Conservation (phyloP, 2,888 invertebrate species). For the Scrobipalpa atriplicella region DNA sequence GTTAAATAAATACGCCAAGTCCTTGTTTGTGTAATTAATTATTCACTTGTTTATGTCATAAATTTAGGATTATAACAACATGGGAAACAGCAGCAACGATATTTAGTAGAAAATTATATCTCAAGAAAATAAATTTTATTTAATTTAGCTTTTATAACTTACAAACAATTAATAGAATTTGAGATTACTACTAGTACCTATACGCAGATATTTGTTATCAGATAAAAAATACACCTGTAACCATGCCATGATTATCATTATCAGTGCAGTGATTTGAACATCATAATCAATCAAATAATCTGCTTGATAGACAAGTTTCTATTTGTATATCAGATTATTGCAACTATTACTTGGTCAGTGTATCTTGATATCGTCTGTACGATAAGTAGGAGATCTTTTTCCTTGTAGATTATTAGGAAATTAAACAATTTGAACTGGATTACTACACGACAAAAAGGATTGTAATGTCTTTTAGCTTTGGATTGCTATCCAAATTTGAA, state of each 20-base stretch:
- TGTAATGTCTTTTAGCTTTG: too few species aligned
- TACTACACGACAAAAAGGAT: too few species aligned
- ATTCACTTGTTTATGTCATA: constrained; percentile 10
- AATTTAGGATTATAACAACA: not conserved
- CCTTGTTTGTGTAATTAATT: constrained; percentile 24
- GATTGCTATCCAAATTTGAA: not conserved
- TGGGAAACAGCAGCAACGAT: not conserved
- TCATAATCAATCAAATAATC: constrained; percentile 4
- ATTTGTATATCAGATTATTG: constrained; percentile 15
- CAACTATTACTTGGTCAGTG: constrained; percentile 1
- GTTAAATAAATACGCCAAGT: constrained; percentile 58
- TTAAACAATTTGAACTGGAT: not conserved
- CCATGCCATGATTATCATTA: constrained; percentile 14
- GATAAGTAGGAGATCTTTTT: not conserved
- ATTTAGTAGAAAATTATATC: too few species aligned
- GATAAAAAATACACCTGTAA: constrained; percentile 18
- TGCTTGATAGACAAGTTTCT: constrained; percentile 25
- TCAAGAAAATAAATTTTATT: not conserved
- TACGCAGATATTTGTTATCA: not conserved
- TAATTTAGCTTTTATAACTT: not conserved
- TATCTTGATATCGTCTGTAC: not conserved
- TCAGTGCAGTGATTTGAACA: constrained; percentile 17
- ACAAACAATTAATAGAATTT: not conserved
- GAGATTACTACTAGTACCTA: not conserved
- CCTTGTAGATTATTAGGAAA: not conserved